A percentile compares a stretch with the other conserved stretches of the same genome.
Conservation (phyloP, 2,888 invertebrate genomes). For the Melinopterus prodromus region DNA sequence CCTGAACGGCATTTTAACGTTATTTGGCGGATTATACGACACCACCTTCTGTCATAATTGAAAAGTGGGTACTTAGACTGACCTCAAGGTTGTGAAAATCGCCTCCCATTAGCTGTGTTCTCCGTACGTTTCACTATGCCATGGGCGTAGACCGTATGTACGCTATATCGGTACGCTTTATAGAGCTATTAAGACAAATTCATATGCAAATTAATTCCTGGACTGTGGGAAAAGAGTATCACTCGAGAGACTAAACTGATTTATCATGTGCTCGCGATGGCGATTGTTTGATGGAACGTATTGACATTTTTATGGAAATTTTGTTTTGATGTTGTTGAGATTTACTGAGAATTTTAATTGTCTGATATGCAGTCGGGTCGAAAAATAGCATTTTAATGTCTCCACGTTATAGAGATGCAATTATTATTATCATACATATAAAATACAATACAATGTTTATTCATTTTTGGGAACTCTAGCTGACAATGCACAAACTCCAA, state of each 20-base stretch:
- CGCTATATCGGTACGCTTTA: not conserved
- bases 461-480: too few species aligned
- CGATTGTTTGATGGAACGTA: not conserved
- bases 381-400: too few species aligned
- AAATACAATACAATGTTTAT: too few species aligned
- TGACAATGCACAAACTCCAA: too few species aligned
- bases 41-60: not conserved
- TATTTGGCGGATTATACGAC: not conserved
- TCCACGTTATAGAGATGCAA: too few species aligned
- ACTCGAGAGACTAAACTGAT: not conserved
- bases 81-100: constrained; percentile 4
- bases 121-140: not conserved
- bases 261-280: not conserved
- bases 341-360: not conserved
- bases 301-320: not conserved
- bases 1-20: not conserved
- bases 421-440: too few species aligned
- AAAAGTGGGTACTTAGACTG: not conserved
- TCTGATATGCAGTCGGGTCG: too few species aligned
- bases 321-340: not conserved
- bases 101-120: not conserved
- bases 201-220: not conserved
- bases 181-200: not conserved
- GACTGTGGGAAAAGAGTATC: not conserved
- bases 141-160: not conserved